A percentile compares a stretch with the other conserved stretches of the same genome.
These are phyloP conservation scores for Sebastes alutus DNA, from an alignment of 2,797 vertebrate species.

Conservation along the genomic window DNA sequence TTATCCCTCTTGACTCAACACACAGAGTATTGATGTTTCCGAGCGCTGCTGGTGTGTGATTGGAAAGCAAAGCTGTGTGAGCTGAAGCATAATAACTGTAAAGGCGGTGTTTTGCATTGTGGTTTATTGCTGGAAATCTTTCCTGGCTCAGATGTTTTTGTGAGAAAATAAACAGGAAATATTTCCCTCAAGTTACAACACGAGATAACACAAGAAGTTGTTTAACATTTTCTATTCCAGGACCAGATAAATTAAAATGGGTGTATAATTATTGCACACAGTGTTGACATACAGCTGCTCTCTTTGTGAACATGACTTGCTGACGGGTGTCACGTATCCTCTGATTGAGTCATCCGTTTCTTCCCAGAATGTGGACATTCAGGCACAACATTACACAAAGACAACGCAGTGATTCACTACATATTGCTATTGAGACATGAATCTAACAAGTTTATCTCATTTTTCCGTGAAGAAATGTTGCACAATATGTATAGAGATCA, in stretches of 20 bases:
- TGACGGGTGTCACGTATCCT: conserved; percentile 10
- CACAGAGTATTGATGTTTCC: not conserved
- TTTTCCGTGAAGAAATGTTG: not conserved
- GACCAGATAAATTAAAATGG: not conserved
- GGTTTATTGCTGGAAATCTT: not conserved
- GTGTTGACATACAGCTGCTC: conserved; percentile 8
- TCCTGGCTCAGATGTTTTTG: not conserved
- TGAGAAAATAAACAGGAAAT: not conserved
- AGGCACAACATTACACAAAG: not conserved
- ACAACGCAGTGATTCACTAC: not conserved
- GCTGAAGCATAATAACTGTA: not conserved
- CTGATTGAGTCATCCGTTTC: conserved; percentile 15
- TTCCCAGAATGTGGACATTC: conserved; percentile 14
- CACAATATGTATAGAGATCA: not conserved
- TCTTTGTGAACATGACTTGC: not conserved
- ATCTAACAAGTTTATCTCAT: not conserved
- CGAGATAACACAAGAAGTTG: not conserved
- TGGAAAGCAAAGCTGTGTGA: not conserved
- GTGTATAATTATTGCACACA: not conserved
- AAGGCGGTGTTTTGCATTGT: not conserved
- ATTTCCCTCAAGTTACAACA: not conserved
- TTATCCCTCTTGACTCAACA: not conserved
- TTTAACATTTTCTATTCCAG: not conserved
- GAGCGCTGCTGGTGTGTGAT: not conserved
- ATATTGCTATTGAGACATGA: not conserved